These are phyloP conservation scores for Machimus atricapillus DNA, from an alignment of 2,888 invertebrate species.

Conservation along the genomic window DNA sequence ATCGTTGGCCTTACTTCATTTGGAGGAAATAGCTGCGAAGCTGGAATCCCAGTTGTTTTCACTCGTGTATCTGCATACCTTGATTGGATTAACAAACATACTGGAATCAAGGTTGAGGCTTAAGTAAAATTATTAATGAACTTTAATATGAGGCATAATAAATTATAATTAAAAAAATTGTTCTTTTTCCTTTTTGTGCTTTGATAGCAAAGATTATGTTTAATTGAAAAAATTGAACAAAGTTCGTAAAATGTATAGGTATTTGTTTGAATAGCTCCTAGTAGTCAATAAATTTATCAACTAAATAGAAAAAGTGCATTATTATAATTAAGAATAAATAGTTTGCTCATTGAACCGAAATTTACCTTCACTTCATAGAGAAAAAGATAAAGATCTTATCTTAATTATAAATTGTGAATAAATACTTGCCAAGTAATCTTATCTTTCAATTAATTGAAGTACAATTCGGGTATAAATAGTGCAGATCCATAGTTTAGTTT, in stretches of 20 bases:
- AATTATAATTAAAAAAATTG: not conserved
- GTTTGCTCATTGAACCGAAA: no score
- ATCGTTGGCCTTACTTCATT: constrained; percentile 40
- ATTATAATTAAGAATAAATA: no score
- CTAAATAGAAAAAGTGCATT: no score
- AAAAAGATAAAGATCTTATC: not conserved
- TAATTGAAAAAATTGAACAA: not conserved
- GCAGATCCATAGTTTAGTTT: not conserved
- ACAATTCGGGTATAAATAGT: not conserved
- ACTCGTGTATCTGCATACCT: constrained; percentile 37
- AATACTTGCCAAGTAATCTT: not conserved
- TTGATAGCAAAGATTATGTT: not conserved
- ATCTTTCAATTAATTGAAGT: not conserved
- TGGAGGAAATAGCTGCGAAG: constrained; percentile 33
- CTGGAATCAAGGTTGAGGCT: not conserved
- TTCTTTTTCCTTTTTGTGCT: not conserved
- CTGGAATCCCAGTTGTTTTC: constrained; percentile 31
- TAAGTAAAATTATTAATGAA: not conserved
- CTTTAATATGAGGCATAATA: not conserved
- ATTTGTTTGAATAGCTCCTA: no score
- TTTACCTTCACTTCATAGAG: not conserved
- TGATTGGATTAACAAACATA: constrained; percentile 33
- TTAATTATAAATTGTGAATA: not conserved
- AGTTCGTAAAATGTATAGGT: no score
- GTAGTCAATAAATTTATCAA: no score